Evolutionary conservation across 2,797 vertebrate species (phyloP), one percentile per base, ranked within the genome.

Genomic region (Coreius guichenoti): DNA sequence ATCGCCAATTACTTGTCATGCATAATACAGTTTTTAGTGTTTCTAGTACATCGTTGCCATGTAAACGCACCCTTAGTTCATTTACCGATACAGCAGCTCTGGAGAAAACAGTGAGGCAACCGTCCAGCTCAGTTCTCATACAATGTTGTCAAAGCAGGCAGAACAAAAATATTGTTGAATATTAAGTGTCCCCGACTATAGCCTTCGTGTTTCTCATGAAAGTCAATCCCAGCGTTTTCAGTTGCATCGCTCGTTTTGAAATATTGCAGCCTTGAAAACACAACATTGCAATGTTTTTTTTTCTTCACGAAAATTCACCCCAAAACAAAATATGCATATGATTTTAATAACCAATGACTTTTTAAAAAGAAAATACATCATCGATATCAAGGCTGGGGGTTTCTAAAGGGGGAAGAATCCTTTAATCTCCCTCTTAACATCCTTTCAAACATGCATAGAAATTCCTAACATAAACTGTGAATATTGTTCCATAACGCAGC

Each of bases 381-480:
- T 33, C 16, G 3, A 39, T 58, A 39, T 17, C 51, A 58, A 56
- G 1, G 7, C 31, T 43, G 11, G 12, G 12, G 1, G 69, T n/a
- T 13, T 45, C 5, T 39, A 8, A 8, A n/a, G 33, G 12, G 13
- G 17, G 33, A 77, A 17, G 29, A 51, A 65, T 29, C 45, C 5
- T 63, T 43, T 47, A 61, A 82, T 49, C 51, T 56, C 49, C 54
- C 26, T 33, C 36, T 47, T 29, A 70, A 45, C 63, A 82, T 56
- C n/a, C 3, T 58, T 54, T 43, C 16, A 69, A 70, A 56, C 47
- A 39, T 26, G 51, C 23, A 21, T 45, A 16, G 7, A 61, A 73
- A 82, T n/a, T 51, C 70, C 26, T 8, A 39, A 67, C 72, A 49
- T n/a, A 65, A 83, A 65, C 29, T 51, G 70, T 12, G 5, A 75